Evolutionary conservation across 2,888 invertebrate species (phyloP).

Genomic region (Pediacus dermestoides): DNA sequence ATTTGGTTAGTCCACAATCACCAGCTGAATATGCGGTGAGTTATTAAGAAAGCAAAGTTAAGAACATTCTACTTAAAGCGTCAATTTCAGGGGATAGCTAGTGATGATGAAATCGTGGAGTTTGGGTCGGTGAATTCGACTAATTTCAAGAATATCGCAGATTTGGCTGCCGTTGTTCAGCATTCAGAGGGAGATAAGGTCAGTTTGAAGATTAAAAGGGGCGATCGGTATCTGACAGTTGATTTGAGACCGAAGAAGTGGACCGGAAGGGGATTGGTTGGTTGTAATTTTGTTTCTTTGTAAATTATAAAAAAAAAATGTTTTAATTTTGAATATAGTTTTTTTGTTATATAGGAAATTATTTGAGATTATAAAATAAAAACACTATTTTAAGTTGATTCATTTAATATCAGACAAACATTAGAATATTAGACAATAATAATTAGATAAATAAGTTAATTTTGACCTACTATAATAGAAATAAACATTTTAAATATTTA

Average conservation of each 20-base stretch:
- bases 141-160: conserved; percentile 67
- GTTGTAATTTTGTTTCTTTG: conserved; percentile 61
- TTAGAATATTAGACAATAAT: too few species aligned
- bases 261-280: conserved; percentile 76
- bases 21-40: conserved; percentile 81
- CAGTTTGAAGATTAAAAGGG: conserved; percentile 55
- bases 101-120: conserved; percentile 67
- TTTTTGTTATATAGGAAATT: too few species aligned
- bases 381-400: too few species aligned
- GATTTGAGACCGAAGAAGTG: conserved; percentile 69
- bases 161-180: conserved; percentile 67
- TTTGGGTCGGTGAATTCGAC: conserved; percentile 72
- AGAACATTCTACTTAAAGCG: conserved; percentile 1
- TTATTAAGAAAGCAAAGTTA: conserved; percentile 12
- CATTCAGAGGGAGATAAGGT: conserved; percentile 56
- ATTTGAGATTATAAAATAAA: too few species aligned
- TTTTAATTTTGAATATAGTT: too few species aligned
- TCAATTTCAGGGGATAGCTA: conserved; percentile 62
- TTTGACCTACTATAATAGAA: too few species aligned
- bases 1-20: conserved; percentile 69
- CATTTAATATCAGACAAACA: too few species aligned
- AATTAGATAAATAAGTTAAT: too few species aligned
- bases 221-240: conserved; percentile 53
- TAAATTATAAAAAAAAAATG: conserved; percentile 31
- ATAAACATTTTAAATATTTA: too few species aligned